Evolutionary conservation across 2,113 vertebrate species (phyloP).

Genomic region (Leiothrix lutea): DNA sequence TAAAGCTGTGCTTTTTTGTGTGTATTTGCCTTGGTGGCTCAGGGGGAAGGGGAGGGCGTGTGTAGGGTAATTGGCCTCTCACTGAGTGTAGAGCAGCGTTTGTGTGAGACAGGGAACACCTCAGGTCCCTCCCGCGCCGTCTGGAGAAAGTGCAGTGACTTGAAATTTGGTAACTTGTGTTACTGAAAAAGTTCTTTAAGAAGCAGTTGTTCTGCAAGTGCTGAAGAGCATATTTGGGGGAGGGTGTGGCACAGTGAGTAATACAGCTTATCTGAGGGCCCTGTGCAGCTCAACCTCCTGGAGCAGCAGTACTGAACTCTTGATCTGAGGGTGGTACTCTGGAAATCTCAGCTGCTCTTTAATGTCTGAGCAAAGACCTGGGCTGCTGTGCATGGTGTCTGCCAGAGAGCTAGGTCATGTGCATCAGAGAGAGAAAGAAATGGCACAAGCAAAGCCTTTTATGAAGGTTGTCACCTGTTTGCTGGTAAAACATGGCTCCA

Average conservation of each 20-base stretch:
- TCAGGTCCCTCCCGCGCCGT: fast-evolving
- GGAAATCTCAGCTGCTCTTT: neutral
- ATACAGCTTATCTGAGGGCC: neutral
- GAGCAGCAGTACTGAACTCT: neutral
- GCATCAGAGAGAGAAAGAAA: neutral
- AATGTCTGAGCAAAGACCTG: neutral
- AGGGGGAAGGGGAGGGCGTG: fast-evolving
- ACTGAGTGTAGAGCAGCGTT: neutral
- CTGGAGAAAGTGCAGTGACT: neutral
- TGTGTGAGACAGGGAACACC: neutral
- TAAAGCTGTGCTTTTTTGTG: neutral
- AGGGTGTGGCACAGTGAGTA: neutral
- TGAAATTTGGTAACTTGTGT: neutral
- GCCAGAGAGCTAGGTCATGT: neutral
- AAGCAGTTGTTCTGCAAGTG: neutral
- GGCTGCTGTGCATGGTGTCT: neutral
- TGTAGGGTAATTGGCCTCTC: neutral
- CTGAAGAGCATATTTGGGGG: neutral
- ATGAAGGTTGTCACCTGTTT: neutral
- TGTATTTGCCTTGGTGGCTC: neutral
- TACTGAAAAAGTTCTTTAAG: neutral
- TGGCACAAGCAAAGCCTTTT: neutral
- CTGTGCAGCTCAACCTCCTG: fast-evolving
- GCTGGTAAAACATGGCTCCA: neutral
- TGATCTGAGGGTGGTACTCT: neutral